These are phyloP conservation scores for Malacoctenus gilli DNA, from an alignment of 2,797 vertebrate genomes.

Conservation along the genomic window DNA sequence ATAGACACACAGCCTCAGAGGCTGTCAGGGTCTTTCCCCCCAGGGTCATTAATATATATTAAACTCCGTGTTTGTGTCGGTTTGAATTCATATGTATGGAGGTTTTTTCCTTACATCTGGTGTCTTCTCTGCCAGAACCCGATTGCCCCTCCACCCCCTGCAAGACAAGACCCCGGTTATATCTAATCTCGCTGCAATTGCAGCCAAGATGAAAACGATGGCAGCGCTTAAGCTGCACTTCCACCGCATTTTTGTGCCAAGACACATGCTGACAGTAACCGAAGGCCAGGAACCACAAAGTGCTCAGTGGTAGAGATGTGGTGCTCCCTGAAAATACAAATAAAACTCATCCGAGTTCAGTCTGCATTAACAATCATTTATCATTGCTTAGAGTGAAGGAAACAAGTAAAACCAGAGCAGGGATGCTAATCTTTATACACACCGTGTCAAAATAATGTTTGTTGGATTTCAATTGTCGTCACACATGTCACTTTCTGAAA, in stretches of 20 bases:
- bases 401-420: no score
- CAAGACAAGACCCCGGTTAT: conserved; percentile 3
- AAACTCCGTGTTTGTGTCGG: conserved; percentile 3
- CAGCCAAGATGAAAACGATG: conserved; percentile 6
- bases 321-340: no score
- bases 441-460: no score
- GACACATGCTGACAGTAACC: conserved; percentile 3
- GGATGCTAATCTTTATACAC: no score
- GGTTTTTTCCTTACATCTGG: conserved; percentile 8
- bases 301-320: neutral
- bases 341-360: no score
- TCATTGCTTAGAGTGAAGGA: no score
- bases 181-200: neutral
- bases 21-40: conserved; percentile 15
- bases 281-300: conserved; percentile 11
- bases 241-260: conserved; percentile 14
- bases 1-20: conserved; percentile 15
- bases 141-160: neutral
- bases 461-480: no score
- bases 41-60: conserved; percentile 14
- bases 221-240: conserved; percentile 3
- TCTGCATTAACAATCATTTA: no score
- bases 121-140: conserved; percentile 5
- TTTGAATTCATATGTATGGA: conserved; percentile 9
- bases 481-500: no score